Conservation (phyloP, 2,797 vertebrate genomes). For the Antennarius maculatus region DNA sequence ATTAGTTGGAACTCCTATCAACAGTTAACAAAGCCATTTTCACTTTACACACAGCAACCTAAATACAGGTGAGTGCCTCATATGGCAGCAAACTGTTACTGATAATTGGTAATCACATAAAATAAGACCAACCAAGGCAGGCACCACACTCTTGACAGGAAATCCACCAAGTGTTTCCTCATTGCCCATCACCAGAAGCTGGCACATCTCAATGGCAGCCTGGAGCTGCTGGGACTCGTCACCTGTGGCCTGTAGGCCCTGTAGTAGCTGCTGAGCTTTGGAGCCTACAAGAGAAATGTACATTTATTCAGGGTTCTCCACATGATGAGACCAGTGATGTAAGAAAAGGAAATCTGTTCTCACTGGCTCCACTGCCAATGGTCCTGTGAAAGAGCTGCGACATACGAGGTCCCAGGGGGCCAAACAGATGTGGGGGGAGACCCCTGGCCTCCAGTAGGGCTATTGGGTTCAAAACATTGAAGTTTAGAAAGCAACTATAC, state of each 20-base stretch:
- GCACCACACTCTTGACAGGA: conserved; percentile 98
- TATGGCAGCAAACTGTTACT: not conserved
- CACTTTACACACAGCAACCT: not conserved
- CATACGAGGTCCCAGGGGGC: conserved; percentile 98
- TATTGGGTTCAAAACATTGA: conserved; percentile 59
- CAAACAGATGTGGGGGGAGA: conserved; percentile 98
- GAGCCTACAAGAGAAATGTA: conserved; percentile 83
- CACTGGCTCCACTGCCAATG: conserved; percentile 99
- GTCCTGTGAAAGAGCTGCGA: conserved; percentile 99
- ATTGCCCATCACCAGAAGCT: conserved; percentile 98
- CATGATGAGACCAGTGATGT: not conserved
- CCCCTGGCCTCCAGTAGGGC: conserved; percentile 97
- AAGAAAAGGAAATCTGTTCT: conserved; percentile 66
- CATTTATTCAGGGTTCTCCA: not conserved
- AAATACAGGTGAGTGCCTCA: not conserved
- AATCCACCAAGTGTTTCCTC: conserved; percentile 99
- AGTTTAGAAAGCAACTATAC: conserved; percentile 15
- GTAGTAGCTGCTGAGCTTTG: conserved; percentile 97
- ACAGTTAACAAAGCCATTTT: not conserved
- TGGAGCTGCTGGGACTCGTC: conserved; percentile 99
- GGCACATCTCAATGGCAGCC: conserved; percentile 99
- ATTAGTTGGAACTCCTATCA: not conserved
- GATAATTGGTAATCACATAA: not conserved
- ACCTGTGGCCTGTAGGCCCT: conserved; percentile 95
- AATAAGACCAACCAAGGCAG: conserved; percentile 89